A percentile compares a stretch with the other conserved stretches of the same genome.
Conservation (phyloP, 2,888 invertebrate species). For the Polyommatus iphigenia region DNA sequence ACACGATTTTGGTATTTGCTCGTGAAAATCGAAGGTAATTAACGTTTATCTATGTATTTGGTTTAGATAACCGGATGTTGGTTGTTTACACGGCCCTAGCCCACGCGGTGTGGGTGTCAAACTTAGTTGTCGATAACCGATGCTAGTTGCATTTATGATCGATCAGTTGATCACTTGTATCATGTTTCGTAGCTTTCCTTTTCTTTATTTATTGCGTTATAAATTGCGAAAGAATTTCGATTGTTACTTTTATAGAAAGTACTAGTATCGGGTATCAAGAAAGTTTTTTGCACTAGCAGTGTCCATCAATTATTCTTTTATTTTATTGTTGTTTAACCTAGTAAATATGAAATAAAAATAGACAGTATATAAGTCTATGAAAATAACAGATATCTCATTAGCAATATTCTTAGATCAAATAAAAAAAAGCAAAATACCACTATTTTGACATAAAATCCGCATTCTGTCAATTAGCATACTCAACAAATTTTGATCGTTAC, state of each 20-base stretch:
- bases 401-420: background rate
- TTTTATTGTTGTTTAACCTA: background rate
- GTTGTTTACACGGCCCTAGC: constrained; percentile 66
- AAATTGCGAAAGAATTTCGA: background rate
- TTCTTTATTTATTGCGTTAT: constrained; percentile 31
- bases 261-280: background rate
- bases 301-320: no score
- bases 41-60: constrained; percentile 30
- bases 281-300: no score
- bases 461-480: background rate
- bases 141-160: constrained; percentile 24
- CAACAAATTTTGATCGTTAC: constrained; percentile 29
- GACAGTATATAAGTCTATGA: no score
- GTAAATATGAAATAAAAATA: background rate
- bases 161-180: constrained; percentile 15
- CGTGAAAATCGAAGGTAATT: constrained; percentile 32
- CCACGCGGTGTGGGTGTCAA: constrained; percentile 62
- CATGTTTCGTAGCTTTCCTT: background rate
- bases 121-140: constrained; percentile 8
- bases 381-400: background rate
- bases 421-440: background rate
- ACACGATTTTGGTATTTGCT: constrained; percentile 28
- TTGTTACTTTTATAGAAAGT: background rate
- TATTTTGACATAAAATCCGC: constrained; percentile 3
- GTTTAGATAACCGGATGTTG: constrained; percentile 64